Conservation (phyloP, 2,113 vertebrate genomes). For the Murina feae region DNA sequence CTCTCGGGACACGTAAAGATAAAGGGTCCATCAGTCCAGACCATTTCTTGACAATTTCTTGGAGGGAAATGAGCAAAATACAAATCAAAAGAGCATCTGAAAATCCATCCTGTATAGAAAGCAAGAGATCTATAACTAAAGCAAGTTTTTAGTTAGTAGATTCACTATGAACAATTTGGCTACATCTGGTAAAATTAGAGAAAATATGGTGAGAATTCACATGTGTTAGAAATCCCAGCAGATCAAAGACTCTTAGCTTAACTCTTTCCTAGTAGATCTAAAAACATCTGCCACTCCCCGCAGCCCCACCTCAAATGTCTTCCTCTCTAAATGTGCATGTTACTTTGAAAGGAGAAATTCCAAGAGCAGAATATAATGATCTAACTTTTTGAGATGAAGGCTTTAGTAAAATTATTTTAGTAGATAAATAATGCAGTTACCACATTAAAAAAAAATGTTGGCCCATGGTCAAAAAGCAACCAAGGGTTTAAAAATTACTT, state of each 20-base stretch:
- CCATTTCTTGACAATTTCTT: conserved; percentile 33
- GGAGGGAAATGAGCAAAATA: conserved; percentile 14
- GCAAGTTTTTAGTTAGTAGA: neutral
- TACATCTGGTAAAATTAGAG: conserved; percentile 28
- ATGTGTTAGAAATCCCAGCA: conserved; percentile 24
- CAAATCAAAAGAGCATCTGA: conserved; percentile 25
- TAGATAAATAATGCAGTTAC: neutral
- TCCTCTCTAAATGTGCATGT: neutral
- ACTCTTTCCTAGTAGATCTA: conserved; percentile 3
- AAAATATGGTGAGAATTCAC: neutral
- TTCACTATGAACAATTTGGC: neutral
- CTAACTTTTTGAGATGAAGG: neutral
- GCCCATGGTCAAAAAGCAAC: neutral
- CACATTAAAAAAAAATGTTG: neutral
- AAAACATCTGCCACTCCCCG: neutral
- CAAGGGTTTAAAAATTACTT: neutral
- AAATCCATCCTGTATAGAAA: neutral
- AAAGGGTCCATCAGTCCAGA: neutral
- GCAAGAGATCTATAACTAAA: neutral
- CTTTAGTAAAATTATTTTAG: conserved; percentile 12
- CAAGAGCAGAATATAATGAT: neutral
- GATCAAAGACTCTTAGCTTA: conserved; percentile 28
- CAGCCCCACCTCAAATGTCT: neutral
- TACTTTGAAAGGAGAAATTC: conserved; percentile 16
- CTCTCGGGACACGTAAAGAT: neutral